Conservation (phyloP, 1,140 invertebrate species). For the Anoplolepis gracilipes region DNA sequence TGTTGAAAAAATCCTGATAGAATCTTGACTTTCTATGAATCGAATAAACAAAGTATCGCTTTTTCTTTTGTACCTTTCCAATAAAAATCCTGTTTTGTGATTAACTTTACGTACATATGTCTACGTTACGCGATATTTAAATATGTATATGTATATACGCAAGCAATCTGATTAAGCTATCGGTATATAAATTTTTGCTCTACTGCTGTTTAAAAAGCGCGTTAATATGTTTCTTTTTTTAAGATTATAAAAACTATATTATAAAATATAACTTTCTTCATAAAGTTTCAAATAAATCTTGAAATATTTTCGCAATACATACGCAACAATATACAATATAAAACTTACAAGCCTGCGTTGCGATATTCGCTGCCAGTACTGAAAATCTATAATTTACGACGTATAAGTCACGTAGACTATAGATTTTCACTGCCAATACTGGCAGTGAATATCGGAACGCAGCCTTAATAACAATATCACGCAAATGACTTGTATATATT, state of each 20-base stretch:
- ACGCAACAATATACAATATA: neutral
- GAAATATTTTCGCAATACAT: conserved; percentile 1
- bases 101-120: conserved; percentile 2
- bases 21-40: conserved; percentile 26
- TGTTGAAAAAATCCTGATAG: conserved; percentile 36
- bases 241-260: conserved; percentile 48
- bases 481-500: conserved; percentile 2
- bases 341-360: too few species aligned
- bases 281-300: conserved; percentile 30
- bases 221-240: conserved; percentile 39
- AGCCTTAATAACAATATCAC: neutral
- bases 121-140: conserved; percentile 17
- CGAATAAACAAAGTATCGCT: conserved; percentile 7
- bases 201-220: conserved; percentile 50
- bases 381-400: too few species aligned
- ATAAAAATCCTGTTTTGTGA: conserved; percentile 2
- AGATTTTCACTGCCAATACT: too few species aligned
- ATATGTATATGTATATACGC: conserved; percentile 26
- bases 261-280: conserved; percentile 31
- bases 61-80: neutral
- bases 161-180: conserved; percentile 40
- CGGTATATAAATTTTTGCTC: conserved; percentile 56
- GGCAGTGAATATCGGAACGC: too few species aligned
- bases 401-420: too few species aligned
- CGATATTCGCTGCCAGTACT: too few species aligned